phyloP scores from a whole-genome alignment of 2,797 vertebrate genomes.

The Ctenochaetus hawaiiensis region DNA sequence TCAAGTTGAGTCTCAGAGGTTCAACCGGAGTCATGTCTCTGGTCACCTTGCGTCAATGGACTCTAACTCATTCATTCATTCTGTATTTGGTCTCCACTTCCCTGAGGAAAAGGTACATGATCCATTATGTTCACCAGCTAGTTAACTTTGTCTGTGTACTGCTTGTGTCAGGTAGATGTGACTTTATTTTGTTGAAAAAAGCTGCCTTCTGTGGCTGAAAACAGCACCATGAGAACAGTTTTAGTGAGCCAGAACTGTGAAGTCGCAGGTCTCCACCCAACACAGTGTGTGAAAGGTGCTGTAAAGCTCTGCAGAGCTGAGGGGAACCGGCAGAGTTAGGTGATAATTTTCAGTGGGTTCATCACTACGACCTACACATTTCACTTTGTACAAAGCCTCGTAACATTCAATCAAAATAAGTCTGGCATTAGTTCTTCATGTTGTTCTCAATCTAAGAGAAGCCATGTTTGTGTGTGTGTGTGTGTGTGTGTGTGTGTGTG shows the following conservation, averaged over 20 bases:
- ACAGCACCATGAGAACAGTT: too few species aligned
- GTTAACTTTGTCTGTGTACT: too few species aligned
- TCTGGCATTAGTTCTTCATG: conserved; percentile 12
- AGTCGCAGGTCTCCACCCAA: too few species aligned
- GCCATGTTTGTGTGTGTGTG: conserved; percentile 30
- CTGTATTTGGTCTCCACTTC: neutral
- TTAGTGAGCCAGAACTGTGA: too few species aligned
- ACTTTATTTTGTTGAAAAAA: neutral
- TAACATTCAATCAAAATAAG: neutral
- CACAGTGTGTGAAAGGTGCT: too few species aligned
- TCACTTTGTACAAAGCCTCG: neutral
- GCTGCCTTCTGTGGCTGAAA: too few species aligned
- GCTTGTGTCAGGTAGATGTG: neutral
- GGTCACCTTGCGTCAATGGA: neutral
- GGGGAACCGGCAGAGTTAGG: too few species aligned
- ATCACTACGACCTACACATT: too few species aligned
- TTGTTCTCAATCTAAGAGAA: conserved; percentile 4
- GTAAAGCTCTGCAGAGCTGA: too few species aligned
- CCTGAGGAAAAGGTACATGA: neutral
- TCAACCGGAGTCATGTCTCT: neutral
- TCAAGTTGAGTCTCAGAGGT: neutral
- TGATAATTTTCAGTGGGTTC: too few species aligned
- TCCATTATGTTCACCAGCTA: neutral
- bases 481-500: too few species aligned
- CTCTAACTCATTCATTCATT: neutral